These are phyloP conservation scores for Drosophila chauvacae DNA, from an alignment of 1,140 invertebrate genomes.

Conservation along the genomic window DNA sequence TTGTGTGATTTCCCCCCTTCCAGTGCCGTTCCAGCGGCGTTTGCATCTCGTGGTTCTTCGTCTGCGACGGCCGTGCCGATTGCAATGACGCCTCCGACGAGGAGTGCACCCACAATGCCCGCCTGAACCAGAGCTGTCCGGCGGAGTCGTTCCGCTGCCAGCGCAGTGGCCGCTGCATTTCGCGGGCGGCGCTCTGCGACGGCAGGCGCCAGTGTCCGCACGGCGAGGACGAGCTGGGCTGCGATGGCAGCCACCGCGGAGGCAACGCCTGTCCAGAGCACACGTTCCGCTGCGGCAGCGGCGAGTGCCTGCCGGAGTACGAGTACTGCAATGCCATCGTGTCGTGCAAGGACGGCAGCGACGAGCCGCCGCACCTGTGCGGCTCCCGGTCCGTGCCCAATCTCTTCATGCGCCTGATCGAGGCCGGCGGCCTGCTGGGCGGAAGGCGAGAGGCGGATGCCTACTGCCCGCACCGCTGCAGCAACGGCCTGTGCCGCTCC, in stretches of 20 bases:
- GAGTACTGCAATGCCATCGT: constrained; percentile 96
- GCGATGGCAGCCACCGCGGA: constrained; percentile 86
- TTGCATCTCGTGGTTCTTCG: constrained; percentile 96
- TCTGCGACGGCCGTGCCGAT: constrained; percentile 93
- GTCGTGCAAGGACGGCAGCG: constrained; percentile 93
- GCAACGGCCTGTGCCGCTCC: constrained; percentile 93
- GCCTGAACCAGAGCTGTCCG: constrained; percentile 76
- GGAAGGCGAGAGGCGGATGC: constrained; percentile 67
- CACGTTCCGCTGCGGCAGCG: constrained; percentile 92
- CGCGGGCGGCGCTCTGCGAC: constrained; percentile 91
- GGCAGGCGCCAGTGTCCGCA: constrained; percentile 91
- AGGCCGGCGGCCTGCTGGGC: constrained; percentile 69
- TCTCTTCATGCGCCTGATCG: constrained; percentile 77
- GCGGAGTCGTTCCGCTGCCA: constrained; percentile 88
- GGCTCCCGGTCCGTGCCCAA: constrained; percentile 84
- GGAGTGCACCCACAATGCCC: constrained; percentile 86
- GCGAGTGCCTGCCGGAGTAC: constrained; percentile 94
- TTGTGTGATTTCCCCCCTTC: not conserved
- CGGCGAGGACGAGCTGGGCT: constrained; percentile 92
- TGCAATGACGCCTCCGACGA: constrained; percentile 92
- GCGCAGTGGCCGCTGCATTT: constrained; percentile 89
- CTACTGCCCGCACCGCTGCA: constrained; percentile 91
- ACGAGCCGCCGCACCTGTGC: constrained; percentile 92
- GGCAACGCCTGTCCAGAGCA: constrained; percentile 90
- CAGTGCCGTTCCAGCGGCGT: constrained; percentile 91